Conservation (phyloP, 2,888 invertebrate genomes). For the Orchesellides sinensis region DNA sequence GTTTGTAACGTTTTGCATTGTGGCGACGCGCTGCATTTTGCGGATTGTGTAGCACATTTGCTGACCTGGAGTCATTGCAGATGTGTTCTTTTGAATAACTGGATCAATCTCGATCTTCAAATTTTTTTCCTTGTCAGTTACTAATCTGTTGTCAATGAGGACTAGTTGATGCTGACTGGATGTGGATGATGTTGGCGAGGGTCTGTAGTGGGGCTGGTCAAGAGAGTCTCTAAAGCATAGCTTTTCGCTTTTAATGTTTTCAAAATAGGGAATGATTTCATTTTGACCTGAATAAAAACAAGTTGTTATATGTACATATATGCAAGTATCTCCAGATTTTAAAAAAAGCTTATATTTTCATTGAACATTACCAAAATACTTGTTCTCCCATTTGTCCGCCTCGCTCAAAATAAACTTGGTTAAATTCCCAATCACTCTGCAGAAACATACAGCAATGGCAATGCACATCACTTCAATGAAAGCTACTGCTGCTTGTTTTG, state of each 20-base stretch:
- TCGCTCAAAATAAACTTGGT: slow-evolving; percentile 9
- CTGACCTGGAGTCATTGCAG: slow-evolving; percentile 33
- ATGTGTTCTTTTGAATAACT: neutral
- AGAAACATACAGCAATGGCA: slow-evolving; percentile 30
- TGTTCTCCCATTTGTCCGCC: slow-evolving; percentile 30
- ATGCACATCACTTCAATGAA: slow-evolving; percentile 35
- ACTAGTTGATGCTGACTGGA: neutral
- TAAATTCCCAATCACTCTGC: slow-evolving; percentile 20
- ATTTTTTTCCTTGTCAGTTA: neutral
- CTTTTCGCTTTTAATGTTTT: neutral
- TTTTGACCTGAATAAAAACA: neutral
- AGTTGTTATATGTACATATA: neutral
- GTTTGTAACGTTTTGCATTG: slow-evolving; percentile 45
- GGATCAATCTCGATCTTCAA: neutral
- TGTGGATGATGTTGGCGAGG: neutral
- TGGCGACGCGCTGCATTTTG: slow-evolving; percentile 32
- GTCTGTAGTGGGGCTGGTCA: neutral
- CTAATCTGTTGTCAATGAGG: neutral
- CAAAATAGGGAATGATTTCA: neutral
- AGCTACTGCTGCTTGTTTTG: slow-evolving; percentile 5
- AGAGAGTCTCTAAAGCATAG: neutral
- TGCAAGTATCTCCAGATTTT: neutral
- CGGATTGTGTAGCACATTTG: slow-evolving; percentile 39
- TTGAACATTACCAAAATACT: slow-evolving; percentile 11
- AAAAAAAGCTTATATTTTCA: neutral